These are phyloP conservation scores for Drosophila sproati DNA, from an alignment of 1,140 invertebrate genomes.

Conservation along the genomic window DNA sequence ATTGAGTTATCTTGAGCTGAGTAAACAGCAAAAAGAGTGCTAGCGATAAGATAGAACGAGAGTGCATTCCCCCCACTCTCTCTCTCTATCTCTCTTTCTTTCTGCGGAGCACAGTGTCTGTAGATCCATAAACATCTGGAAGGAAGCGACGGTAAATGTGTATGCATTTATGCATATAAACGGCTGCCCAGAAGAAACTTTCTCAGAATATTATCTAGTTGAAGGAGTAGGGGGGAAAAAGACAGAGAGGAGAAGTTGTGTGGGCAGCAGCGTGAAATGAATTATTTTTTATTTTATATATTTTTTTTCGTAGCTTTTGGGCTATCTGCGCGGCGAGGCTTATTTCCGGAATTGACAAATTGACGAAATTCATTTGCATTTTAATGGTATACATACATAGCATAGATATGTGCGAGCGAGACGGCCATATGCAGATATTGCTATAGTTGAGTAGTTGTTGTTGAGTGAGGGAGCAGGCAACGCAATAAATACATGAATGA, in stretches of 20 bases:
- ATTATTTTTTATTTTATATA: slow-evolving; percentile 18
- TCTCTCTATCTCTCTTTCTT: neutral
- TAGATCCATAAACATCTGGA: slow-evolving; percentile 19
- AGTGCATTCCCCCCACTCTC: slow-evolving; percentile 3
- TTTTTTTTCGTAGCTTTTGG: slow-evolving; percentile 21
- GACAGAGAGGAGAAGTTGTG: neutral
- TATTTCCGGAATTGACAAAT: slow-evolving; percentile 67
- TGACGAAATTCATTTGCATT: slow-evolving; percentile 61
- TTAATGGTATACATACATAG: slow-evolving; percentile 3
- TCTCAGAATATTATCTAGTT: slow-evolving; percentile 27
- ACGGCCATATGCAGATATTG: slow-evolving; percentile 15
- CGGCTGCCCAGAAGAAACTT: slow-evolving; percentile 32
- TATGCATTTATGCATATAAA: neutral
- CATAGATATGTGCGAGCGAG: slow-evolving; percentile 25
- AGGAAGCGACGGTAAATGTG: slow-evolving; percentile 3
- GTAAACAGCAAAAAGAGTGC: slow-evolving; percentile 3
- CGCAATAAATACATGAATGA: slow-evolving; percentile 33
- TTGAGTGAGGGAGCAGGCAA: slow-evolving; percentile 34
- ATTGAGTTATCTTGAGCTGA: slow-evolving; percentile 16
- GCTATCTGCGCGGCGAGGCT: slow-evolving; percentile 47
- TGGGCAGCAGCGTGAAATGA: slow-evolving; percentile 56
- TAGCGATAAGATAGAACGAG: slow-evolving; percentile 25
- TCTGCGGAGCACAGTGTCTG: neutral
- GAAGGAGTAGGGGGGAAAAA: no score
- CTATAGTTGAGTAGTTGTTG: slow-evolving; percentile 18